A percentile compares a stretch with the other conserved stretches of the same genome.
Conservation (phyloP, 2,113 vertebrate species). For the Lepisosteus oculatus region DNA sequence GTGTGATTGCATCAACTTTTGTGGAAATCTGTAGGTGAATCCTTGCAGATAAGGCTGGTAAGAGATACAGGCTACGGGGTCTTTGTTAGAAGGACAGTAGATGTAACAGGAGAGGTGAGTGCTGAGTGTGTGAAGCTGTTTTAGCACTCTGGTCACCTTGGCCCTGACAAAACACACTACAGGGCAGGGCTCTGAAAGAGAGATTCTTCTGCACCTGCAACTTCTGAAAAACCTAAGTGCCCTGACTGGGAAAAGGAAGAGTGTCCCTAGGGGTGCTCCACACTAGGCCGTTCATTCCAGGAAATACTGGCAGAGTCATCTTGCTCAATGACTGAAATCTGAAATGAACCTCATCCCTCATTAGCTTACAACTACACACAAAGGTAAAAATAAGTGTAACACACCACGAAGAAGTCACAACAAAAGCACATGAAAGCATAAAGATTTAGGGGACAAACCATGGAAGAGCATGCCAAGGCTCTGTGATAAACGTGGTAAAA, state of each 20-base stretch:
- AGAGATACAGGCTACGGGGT: constrained; percentile 60
- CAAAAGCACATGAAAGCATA: too few relatives aligned
- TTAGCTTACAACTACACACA: constrained; percentile 19
- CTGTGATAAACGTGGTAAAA: too few relatives aligned
- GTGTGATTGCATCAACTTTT: constrained; percentile 45
- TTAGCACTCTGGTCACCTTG: constrained; percentile 53
- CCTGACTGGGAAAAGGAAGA: too few relatives aligned
- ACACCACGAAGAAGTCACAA: not conserved
- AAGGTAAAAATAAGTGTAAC: constrained; percentile 38
- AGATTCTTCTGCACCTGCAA: constrained; percentile 58
- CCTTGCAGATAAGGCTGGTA: constrained; percentile 60
- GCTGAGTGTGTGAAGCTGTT: constrained; percentile 64
- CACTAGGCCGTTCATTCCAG: too few relatives aligned
- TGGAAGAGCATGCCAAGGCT: too few relatives aligned
- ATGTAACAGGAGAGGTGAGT: constrained; percentile 64
- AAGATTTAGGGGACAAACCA: too few relatives aligned
- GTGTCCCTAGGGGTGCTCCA: too few relatives aligned
- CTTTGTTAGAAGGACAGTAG: constrained; percentile 70
- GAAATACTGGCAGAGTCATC: too few relatives aligned
- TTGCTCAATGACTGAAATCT: too few relatives aligned
- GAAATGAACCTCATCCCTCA: too few relatives aligned
- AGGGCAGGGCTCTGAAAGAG: constrained; percentile 45
- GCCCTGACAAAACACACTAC: constrained; percentile 21
- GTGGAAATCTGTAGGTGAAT: constrained; percentile 57
- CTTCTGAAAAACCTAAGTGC: constrained; percentile 27